These are phyloP conservation scores for Himalopsyche phryganea DNA, from an alignment of 1,140 invertebrate genomes.

Conservation along the genomic window DNA sequence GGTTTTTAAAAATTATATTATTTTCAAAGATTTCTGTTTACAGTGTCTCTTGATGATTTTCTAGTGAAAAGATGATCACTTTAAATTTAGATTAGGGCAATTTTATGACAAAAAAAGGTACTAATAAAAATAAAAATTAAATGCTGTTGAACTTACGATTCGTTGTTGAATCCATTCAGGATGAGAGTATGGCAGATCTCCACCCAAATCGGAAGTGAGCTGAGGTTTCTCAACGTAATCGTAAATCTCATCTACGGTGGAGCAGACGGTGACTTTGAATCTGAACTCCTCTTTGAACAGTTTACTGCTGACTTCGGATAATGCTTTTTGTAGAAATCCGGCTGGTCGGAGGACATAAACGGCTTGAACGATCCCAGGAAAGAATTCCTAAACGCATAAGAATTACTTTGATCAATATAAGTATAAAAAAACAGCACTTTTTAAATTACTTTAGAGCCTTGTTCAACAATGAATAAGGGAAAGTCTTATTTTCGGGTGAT, in stretches of 20 bases:
- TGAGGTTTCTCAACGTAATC: constrained; percentile 81
- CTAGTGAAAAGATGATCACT: too few relatives aligned
- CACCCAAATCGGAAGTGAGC: constrained; percentile 85
- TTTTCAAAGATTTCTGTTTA: too few relatives aligned
- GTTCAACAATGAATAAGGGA: too few relatives aligned
- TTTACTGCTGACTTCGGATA: constrained; percentile 93
- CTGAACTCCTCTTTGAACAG: constrained; percentile 92
- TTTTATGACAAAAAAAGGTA: too few relatives aligned
- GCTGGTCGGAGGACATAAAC: constrained; percentile 89
- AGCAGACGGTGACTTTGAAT: constrained; percentile 83
- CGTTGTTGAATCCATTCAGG: constrained; percentile 95
- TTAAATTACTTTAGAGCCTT: too few relatives aligned
- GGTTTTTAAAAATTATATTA: too few relatives aligned
- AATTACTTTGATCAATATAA: constrained; percentile 21
- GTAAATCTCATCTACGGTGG: constrained; percentile 76
- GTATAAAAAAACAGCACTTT: too few relatives aligned
- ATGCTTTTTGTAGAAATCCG: constrained; percentile 91
- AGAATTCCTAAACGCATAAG: constrained; percentile 73
- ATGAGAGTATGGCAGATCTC: constrained; percentile 85
- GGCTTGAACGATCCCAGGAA: constrained; percentile 88
- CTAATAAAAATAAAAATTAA: too few relatives aligned
- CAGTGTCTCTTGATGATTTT: too few relatives aligned
- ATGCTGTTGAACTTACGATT: constrained; percentile 72
- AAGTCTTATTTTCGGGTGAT: too few relatives aligned
- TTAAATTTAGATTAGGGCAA: too few relatives aligned